Evolutionary conservation across 2,113 vertebrate species (phyloP).

Genomic region (Chelonoidis abingdonii): DNA sequence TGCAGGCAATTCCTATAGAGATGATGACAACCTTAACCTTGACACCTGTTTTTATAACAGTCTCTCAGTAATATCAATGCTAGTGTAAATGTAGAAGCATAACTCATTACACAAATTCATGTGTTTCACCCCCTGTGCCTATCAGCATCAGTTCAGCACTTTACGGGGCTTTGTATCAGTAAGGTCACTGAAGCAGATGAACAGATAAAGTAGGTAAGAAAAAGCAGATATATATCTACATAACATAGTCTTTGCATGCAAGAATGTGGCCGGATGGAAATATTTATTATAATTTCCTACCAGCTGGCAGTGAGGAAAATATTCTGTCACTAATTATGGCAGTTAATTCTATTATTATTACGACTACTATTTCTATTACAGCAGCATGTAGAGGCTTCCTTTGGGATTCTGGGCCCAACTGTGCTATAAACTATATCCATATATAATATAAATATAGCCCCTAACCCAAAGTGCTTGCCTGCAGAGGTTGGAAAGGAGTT

Average conservation of each 20-base stretch:
- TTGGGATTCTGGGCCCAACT: neutral
- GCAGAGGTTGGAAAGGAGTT: neutral
- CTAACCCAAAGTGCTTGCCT: neutral
- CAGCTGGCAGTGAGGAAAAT: constrained; percentile 66
- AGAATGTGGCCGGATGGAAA: constrained; percentile 68
- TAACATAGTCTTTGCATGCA: constrained; percentile 37
- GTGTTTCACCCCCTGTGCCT: constrained; percentile 14
- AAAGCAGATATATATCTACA: neutral
- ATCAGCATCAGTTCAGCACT: neutral
- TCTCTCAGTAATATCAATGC: neutral
- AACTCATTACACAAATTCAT: neutral
- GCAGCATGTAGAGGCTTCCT: neutral
- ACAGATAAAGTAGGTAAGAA: constrained; percentile 36
- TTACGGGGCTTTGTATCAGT: neutral
- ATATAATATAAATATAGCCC: neutral
- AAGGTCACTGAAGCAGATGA: constrained; percentile 37
- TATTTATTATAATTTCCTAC: constrained; percentile 69
- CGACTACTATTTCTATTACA: neutral
- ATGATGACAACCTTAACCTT: neutral
- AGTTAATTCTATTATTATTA: constrained; percentile 75
- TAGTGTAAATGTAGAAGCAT: neutral
- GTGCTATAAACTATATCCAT: neutral
- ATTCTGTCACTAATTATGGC: constrained; percentile 65
- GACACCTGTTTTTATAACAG: constrained; percentile 32
- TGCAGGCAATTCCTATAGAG: neutral